Base-by-base conservation (phyloP, 2,888 invertebrate genomes). In the Yponomeuta plumbellus region DNA sequence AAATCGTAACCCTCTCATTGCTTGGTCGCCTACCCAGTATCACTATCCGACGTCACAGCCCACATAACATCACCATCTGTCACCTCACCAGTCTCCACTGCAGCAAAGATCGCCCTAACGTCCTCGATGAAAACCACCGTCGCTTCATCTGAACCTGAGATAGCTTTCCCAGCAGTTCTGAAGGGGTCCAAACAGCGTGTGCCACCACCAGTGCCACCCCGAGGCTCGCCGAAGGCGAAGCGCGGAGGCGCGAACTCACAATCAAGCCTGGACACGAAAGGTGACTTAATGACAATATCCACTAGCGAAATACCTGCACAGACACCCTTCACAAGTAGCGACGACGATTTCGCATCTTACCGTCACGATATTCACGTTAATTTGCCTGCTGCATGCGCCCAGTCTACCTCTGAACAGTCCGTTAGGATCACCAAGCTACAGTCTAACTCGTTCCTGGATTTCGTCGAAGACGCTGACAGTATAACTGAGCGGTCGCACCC, bases 161-260 rank as follows among this genome's bases (percentile, higher is more conserved):
- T 93, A 70, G 93, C 93, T 66, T 95, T 95, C 83, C 96, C 96
- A 65, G 95, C 95, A 65, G 94, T 96, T 65, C 89, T 96, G 77
- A 95, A 95, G 85, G 94, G 95, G 76, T 92, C 93, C 59, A 95
- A 95, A 85, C 93, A 94, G 74, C 95, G 95, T 84, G 94, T 97
- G 58, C 97, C 97, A 59, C 97, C 97, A 66, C 97, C 97, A 23
- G 97, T 97, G 66, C 97, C 97, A 66, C 97, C 97, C 4, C 92
- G 97, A 75, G 96, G 96, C 67, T 95, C 95, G 34, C 95, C 95
- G 61, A 94, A 94, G 82, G 85, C 91, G 68, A 93, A 93, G 83
- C 88, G 93, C 56, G 92, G 92, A 59, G 90, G 88, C 64, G 64
- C 64, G 39, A 75, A 80, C 69, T 85, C 89, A 11, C 88, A 85